phyloP scores from a whole-genome alignment of 2,113 vertebrate species.

The Pollimyrus isidori region DNA sequence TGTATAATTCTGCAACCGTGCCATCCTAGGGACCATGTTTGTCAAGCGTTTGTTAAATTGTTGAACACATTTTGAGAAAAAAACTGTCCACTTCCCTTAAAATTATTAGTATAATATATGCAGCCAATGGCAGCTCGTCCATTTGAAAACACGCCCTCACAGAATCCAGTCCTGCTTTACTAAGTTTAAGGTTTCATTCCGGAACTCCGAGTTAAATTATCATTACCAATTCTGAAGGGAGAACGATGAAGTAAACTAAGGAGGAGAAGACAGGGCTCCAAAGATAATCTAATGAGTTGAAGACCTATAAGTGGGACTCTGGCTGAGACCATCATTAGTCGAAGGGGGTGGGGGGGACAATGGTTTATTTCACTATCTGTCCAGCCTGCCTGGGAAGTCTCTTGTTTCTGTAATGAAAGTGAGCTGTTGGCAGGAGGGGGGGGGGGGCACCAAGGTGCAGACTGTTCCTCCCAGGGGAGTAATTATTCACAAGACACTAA shows the following conservation, averaged over 20 bases:
- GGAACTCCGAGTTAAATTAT: background rate
- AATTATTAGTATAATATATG: background rate
- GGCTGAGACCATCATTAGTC: background rate
- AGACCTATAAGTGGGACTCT: background rate
- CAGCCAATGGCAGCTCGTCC: background rate
- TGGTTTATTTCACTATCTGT: background rate
- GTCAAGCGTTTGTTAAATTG: background rate
- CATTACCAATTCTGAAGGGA: background rate
- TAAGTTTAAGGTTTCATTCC: background rate
- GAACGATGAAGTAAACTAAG: background rate
- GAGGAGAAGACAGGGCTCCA: background rate
- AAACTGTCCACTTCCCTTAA: background rate
- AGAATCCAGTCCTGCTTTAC: background rate
- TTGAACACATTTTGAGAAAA: background rate
- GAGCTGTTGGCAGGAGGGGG: background rate
- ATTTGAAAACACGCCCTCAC: background rate
- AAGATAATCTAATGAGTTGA: background rate
- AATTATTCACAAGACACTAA: conserved; percentile 16
- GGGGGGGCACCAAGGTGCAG: background rate
- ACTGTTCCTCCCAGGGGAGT: conserved; percentile 4
- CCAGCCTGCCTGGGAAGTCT: background rate
- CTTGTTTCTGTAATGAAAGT: conserved; percentile 8
- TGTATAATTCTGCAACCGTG: background rate
- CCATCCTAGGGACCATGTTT: background rate
- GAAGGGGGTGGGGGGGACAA: background rate